These are phyloP conservation scores for Orchestia grillus DNA, from an alignment of 1,140 invertebrate genomes.

Conservation along the genomic window DNA sequence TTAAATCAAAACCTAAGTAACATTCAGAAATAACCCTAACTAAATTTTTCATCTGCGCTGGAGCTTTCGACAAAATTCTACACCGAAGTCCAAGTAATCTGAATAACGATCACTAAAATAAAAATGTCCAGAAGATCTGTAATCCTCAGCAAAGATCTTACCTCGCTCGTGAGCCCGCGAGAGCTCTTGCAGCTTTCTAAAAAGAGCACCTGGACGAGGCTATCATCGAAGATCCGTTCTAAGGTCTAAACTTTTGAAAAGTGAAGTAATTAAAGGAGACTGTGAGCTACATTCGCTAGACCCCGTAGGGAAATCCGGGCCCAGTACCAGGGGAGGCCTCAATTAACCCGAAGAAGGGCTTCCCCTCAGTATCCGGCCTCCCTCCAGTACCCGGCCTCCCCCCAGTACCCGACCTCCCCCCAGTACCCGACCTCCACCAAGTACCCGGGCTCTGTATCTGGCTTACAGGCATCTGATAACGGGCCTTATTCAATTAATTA, in stretches of 20 bases:
- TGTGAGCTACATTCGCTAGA: neutral
- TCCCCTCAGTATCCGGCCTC: no score
- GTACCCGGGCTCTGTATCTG: no score
- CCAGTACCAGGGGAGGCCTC: neutral
- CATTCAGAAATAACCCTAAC: neutral
- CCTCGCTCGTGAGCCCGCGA: neutral
- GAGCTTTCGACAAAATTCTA: neutral
- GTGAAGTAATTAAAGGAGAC: slow-evolving; percentile 22
- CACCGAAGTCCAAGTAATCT: neutral
- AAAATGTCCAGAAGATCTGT: neutral
- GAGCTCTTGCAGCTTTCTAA: neutral
- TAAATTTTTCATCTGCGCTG: neutral
- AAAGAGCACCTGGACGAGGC: neutral
- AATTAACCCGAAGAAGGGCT: neutral
- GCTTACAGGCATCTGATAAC: no score
- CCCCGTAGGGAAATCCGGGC: slow-evolving; percentile 6
- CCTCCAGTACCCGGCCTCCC: no score
- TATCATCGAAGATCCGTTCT: neutral
- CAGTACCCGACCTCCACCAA: no score
- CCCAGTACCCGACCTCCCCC: no score
- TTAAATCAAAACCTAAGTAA: neutral
- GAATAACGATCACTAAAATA: neutral
- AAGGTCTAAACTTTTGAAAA: neutral
- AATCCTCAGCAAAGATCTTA: neutral
- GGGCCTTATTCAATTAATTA: no score